Evolutionary conservation across 2,888 invertebrate species (phyloP).

Genomic region (Morinoia aosen): DNA sequence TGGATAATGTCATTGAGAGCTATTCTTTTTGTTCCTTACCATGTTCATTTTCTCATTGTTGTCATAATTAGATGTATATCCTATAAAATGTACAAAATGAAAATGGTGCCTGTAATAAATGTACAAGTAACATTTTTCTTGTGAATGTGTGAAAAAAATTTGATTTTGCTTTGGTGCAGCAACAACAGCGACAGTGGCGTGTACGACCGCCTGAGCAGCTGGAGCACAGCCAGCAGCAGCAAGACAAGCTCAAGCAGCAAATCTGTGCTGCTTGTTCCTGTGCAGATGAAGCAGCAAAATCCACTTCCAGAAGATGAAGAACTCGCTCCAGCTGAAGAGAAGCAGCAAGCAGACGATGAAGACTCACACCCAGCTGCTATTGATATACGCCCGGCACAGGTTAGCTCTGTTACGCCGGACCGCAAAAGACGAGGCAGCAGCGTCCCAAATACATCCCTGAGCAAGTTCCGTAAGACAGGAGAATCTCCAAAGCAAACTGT

Average conservation of each 20-base stretch:
- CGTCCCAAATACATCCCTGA: background rate
- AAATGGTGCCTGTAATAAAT: background rate
- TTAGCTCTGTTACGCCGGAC: background rate
- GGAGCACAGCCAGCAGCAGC: background rate
- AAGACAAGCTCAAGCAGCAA: background rate
- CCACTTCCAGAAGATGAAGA: background rate
- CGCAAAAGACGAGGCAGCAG: background rate
- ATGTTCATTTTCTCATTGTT: background rate
- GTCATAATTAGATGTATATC: background rate
- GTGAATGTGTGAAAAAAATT: background rate
- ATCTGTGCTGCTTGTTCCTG: background rate
- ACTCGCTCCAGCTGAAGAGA: background rate
- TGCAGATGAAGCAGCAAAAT: background rate
- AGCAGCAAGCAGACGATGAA: background rate
- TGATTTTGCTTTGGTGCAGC: background rate
- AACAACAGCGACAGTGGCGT: slow-evolving; percentile 30
- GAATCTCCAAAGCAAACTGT: background rate
- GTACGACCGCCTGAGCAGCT: slow-evolving; percentile 18
- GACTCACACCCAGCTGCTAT: background rate
- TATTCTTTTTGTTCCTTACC: background rate
- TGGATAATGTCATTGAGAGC: background rate
- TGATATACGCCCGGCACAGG: background rate
- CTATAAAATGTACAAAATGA: background rate
- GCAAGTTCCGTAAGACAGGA: background rate
- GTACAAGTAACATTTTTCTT: background rate